These are phyloP conservation scores for Aphelenchoides besseyi DNA, from an alignment of 1,140 invertebrate species.

Conservation along the genomic window DNA sequence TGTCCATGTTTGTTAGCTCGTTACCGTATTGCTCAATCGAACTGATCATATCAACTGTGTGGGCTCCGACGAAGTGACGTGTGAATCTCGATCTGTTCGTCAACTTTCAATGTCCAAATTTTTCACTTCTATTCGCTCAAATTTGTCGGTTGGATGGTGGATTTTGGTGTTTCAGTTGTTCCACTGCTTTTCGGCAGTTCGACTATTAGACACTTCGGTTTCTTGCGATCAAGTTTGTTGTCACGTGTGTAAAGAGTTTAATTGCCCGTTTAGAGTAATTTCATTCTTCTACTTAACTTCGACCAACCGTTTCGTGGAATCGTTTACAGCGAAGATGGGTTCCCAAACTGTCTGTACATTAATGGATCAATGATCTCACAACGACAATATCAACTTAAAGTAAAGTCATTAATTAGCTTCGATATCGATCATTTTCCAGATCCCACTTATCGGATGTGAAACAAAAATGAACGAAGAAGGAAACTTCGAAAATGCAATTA, in stretches of 20 bases:
- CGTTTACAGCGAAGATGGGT: constrained; percentile 58
- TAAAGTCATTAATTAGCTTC: constrained; percentile 16
- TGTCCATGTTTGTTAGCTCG: no score
- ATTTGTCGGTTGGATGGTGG: not conserved
- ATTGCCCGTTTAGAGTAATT: constrained; percentile 50
- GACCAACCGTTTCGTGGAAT: constrained; percentile 52
- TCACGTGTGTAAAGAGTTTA: constrained; percentile 5
- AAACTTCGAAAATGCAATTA: constrained; percentile 59
- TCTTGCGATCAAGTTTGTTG: constrained; percentile 52
- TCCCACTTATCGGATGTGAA: constrained; percentile 55
- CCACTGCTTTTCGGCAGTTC: not conserved
- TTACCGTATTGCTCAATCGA: no score
- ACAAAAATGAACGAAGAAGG: constrained; percentile 54
- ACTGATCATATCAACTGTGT: no score
- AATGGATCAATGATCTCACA: constrained; percentile 58
- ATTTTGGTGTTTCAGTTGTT: not conserved
- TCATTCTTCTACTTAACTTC: constrained; percentile 51
- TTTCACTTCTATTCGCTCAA: no score
- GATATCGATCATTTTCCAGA: constrained; percentile 34
- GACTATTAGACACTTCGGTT: constrained; percentile 49
- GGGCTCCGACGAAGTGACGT: no score
- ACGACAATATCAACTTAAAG: constrained; percentile 55
- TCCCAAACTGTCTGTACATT: constrained; percentile 60
- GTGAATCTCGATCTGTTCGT: no score
- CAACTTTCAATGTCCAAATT: no score